Base-by-base conservation (phyloP, 2,888 invertebrate genomes). In the Latrodectus hesperus region DNA sequence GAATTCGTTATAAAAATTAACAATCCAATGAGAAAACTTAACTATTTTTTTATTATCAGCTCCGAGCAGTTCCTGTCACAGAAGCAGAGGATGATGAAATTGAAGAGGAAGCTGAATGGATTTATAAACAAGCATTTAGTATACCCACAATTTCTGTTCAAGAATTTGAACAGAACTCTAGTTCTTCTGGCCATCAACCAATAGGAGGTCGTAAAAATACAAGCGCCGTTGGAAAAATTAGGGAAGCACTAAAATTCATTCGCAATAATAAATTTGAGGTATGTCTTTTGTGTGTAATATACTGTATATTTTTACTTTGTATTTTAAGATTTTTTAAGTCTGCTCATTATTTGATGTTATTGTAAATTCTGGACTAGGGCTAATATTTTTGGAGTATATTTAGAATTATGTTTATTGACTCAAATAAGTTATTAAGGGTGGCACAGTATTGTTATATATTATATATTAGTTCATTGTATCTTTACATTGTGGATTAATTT, bases 41-140 rank as follows among this genome's bases (percentile, higher is more conserved):
- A 49, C 17, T 16, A 67, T 26, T 60, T 26, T n/a, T 73, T 83
- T 83, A 60, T 14, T n/a, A 60, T 72, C 96, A 98, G 93, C 93
- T 98, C 80, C 95, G 99, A 1, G 95, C 96, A 91, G 95, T 97
- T 68, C 97, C 98, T 0, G 95, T 98, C 5, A 96, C 96, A 0
- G 92, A 96, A 22, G 91, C 92, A 14, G 93, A 93, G 72, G 92
- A 93, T 65, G 95, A 95, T 0, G 99, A 99, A 92, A 92, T 99
- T 67, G 96, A 97, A 79, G 96, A 97, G 81, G 99, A 99, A 92
- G 96, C 99, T 0, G 96, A 98, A 91, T 99, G 99, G 99, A 98
- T 99, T 90, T 98, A 97, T 92, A 96, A 96, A 90, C 96, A 96
- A 92, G 98, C 97, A 0, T 99, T 99, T 93, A 94, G 95, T 90